Base-by-base conservation (phyloP, 2,797 vertebrate species). In the Cyprinodon diabolis region DNA sequence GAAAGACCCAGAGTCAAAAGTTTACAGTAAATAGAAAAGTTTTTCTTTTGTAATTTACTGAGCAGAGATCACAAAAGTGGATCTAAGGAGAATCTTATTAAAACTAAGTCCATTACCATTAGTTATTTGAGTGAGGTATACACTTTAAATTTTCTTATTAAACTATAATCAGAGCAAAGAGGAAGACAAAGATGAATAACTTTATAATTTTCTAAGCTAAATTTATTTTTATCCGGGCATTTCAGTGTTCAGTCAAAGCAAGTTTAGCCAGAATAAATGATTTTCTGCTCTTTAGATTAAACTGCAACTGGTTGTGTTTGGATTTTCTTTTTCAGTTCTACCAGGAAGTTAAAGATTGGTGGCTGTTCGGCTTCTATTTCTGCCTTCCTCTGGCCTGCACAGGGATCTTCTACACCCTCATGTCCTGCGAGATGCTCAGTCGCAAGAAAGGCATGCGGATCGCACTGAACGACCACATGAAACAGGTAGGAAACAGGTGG, bases 281-380 rank as follows among this genome's bases (percentile, higher is more conserved):
- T 54, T 43, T 43, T 56, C 10, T 51, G 23, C 43, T 49, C 17
- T 49, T 47, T 30, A 6, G 3, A 54, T 62, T n/a, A 54, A 52
- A 5, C 10, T 52, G 7, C 49, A 15, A 10, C 48, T 49, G 58
- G 11, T 12, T 21, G 14, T 1, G 54, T 40, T 4, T 65, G 6
- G 13, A 10, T 66, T 58, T 45, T 19, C 17, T 48, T 37, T 13
- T 25, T 45, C 90, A 97, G 96, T 95, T 96, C 86, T 97, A 97
- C 83, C 93, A 91, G 51, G 90, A 96, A 0, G 93, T 91, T 58
- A 97, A 97, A 80, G 96, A 96, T 83, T 97, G 96, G 96, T 97
- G 96, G 96, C 92, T 97, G 14, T 97, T 97, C 1, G 96, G 96
- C 54, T 97, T 97, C 89, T 97, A 97, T 69, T 97, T 97, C 93